Evolutionary conservation across 2,888 invertebrate genomes (phyloP), one percentile per base, ranked within the genome.

Genomic region (Pteria penguin): DNA sequence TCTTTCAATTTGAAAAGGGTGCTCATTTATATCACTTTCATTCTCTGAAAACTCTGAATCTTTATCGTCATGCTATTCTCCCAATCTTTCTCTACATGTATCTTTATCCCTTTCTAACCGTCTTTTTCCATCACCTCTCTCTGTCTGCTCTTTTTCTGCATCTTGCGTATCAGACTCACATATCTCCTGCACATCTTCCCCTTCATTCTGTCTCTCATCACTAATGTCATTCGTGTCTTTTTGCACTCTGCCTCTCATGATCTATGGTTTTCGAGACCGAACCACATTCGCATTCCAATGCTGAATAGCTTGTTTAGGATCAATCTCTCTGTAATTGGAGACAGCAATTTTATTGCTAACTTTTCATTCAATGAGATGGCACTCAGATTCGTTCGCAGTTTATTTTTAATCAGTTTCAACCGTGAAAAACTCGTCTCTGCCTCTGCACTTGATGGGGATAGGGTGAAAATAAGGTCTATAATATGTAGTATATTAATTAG

Each of bases 401-500:
- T 61, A 29, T 26, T 61, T 27, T 61, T 61, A n/a, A 61, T 61
- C 14, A 61, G n/a, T 8, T 61, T 61, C 18, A 61, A 29, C 65
- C 69, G 73, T 22, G 72, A 78, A 57, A 75, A 78, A 11, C 75
- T 72, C 33, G 72, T 72, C 52, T 78, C 75, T 29, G 72, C 75
- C 54, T 78, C 78, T 22, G 72, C 68, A 69, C 78, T 78, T 3
- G 67, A 71, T 11, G 72, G 71, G 22, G 66, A 67, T 14, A 74
- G 55, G 2, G 74, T 61, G 24, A 74, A 14, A 14, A 74, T 58
- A 14, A 78, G 71, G 31, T 75, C 61, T 2, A 45, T 24, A 14
- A 45, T 18, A n/a, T 4, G 36, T 2, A 58, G 58, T 32, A 69
- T 58, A 14, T 69, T 69, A 11, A 2, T 18, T 14, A 58, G 33